Percentiles rank a stretch among this genome's conserved stretches.
Conservation (phyloP, 2,888 invertebrate genomes). For the Leptothorax acervorum region DNA sequence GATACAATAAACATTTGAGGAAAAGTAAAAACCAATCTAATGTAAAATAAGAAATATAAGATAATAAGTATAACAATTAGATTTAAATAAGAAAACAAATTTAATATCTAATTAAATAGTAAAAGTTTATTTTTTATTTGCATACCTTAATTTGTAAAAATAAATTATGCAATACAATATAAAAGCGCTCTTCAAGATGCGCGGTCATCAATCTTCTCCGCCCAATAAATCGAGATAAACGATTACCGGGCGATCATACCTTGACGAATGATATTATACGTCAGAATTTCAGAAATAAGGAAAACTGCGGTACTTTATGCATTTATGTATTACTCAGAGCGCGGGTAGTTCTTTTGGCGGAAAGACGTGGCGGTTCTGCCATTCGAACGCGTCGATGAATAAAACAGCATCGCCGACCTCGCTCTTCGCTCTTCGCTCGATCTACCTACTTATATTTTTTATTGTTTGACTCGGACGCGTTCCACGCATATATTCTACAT, state of each 20-base stretch:
- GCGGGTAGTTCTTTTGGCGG: slow-evolving; percentile 22
- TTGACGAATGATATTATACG: slow-evolving; percentile 43
- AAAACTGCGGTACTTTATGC: slow-evolving; percentile 32
- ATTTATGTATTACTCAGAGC: slow-evolving; percentile 48
- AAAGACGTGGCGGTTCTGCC: slow-evolving; percentile 12
- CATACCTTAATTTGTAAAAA: not conserved
- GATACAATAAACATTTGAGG: not conserved
- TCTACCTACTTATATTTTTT: slow-evolving; percentile 31
- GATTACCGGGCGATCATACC: slow-evolving; percentile 32
- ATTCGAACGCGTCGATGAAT: slow-evolving; percentile 53
- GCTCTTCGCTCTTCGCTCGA: not conserved
- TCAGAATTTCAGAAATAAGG: slow-evolving; percentile 31
- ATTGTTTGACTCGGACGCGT: slow-evolving; percentile 29
- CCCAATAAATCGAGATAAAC: slow-evolving; percentile 30
- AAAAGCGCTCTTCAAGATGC: not conserved
- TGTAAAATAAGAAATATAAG: not conserved
- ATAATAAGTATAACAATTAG: not conserved
- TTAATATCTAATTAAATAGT: not conserved
- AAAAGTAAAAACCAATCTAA: not conserved
- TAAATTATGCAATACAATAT: not conserved
- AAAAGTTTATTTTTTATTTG: not conserved
- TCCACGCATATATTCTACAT: slow-evolving; percentile 3
- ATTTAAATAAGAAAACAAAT: not conserved
- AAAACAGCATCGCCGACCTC: slow-evolving; percentile 50
- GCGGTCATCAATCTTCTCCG: slow-evolving; percentile 15